phyloP scores from a whole-genome alignment of 2,888 invertebrate genomes.

The Gibbula magus region DNA sequence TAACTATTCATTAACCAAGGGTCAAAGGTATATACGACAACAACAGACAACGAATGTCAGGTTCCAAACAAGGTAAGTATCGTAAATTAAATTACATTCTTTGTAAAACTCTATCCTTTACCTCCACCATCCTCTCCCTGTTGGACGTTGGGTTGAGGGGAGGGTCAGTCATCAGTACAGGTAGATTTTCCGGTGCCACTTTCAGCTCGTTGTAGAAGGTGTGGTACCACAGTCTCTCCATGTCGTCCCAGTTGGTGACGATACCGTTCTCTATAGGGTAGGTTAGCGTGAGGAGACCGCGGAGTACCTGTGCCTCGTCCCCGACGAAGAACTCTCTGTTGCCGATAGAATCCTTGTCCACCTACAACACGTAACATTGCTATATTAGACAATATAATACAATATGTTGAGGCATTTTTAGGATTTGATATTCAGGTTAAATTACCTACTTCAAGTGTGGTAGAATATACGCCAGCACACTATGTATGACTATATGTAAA shows the following conservation, averaged over 20 bases:
- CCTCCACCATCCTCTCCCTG: conserved; percentile 88
- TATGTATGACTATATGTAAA: too few relatives aligned
- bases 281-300: conserved; percentile 71
- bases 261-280: conserved; percentile 71
- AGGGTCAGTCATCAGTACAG: conserved; percentile 89
- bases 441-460: too few relatives aligned
- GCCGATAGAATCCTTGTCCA: conserved; percentile 94
- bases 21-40: too few relatives aligned
- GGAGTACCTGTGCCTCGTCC: conserved; percentile 63
- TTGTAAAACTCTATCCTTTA: background rate
- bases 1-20: too few relatives aligned
- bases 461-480: too few relatives aligned
- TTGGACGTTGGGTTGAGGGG: conserved; percentile 92
- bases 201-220: conserved; percentile 71
- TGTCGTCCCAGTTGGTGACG: conserved; percentile 71
- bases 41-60: too few relatives aligned
- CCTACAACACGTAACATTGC: too few relatives aligned
- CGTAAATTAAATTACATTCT: too few relatives aligned
- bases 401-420: too few relatives aligned
- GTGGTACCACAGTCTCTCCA: conserved; percentile 72
- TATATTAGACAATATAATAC: too few relatives aligned
- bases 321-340: conserved; percentile 77
- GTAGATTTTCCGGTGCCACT: conserved; percentile 84
- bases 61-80: too few relatives aligned
- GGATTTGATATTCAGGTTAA: too few relatives aligned